Base-by-base conservation (phyloP, 2,888 invertebrate genomes). In the Amphipyra tragopoginis region DNA sequence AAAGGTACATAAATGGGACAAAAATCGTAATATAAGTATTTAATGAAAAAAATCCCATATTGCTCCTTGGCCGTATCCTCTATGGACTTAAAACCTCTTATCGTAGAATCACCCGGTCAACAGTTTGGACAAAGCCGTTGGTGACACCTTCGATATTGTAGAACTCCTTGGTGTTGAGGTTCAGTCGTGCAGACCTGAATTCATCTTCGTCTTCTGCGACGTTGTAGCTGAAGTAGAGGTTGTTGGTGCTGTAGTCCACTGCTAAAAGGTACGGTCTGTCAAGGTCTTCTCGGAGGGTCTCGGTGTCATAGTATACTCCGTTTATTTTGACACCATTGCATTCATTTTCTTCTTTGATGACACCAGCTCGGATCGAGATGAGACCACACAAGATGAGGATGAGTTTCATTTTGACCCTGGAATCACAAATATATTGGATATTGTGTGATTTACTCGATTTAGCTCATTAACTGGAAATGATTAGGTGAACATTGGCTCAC, bases 101-200 rank as follows among this genome's bases (percentile, higher is more conserved):
- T n/a, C n/a, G n/a, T n/a, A n/a, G n/a, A n/a, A n/a, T n/a, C n/a
- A n/a, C n/a, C n/a, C n/a, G n/a, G n/a, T 93, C 89, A 0, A 93
- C 87, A 1, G 92, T 75, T 79, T 90, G 91, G 1, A 90, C 87
- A 36, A 92, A 92, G 0, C 92, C 93, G 34, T 91, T 89, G 0
- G 64, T 71, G 0, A 91, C 71, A 1, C 83, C 87, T 36, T 83
- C 75, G 8, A 93, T 83, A 8, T 85, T 82, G 21, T 68, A 78
- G 36, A 87, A 89, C 54, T 89, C 86, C 58, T 89, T 89, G 0
- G 86, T 88, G 34, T 89, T 84, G 5, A 93, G 67, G 59, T 92
- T 84, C 0, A 92, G 63, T 70, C 84, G 86, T 0, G 88, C 89
- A 5, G 87, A 84, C 75, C 80, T 86, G 65, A 86, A 90, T 56